Percentiles rank a stretch among this genome's conserved stretches.
Conservation (phyloP, 2,888 invertebrate species). For the Xylocampa areola region DNA sequence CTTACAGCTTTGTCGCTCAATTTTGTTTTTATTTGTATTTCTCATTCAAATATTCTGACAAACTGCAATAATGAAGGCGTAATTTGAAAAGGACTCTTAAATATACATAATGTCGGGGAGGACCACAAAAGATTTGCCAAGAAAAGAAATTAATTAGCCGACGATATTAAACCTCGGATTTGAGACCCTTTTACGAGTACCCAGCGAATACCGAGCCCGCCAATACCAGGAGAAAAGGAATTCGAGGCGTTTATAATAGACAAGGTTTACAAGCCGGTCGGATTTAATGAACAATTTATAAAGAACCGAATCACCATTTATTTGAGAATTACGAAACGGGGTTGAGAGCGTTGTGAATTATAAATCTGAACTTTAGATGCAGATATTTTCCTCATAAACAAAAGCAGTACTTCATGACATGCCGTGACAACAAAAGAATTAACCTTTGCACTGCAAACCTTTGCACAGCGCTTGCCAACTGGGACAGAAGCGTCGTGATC, state of each 20-base stretch:
- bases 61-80: constrained; percentile 22
- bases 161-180: constrained; percentile 59
- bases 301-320: constrained; percentile 35
- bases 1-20: constrained; percentile 6
- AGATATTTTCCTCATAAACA: constrained; percentile 8
- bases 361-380: constrained; percentile 11
- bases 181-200: constrained; percentile 56
- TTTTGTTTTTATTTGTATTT: constrained; percentile 13
- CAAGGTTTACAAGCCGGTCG: constrained; percentile 47
- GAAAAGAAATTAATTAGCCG: constrained; percentile 64
- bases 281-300: constrained; percentile 57
- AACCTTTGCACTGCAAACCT: constrained; percentile 64
- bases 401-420: constrained; percentile 13
- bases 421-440: constrained; percentile 68
- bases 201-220: constrained; percentile 47
- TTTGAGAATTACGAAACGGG: constrained; percentile 11
- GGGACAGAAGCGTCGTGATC: constrained; percentile 75
- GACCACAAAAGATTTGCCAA: constrained; percentile 50
- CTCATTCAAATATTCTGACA: constrained; percentile 3
- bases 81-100: constrained; percentile 35
- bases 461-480: constrained; percentile 70
- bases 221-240: constrained; percentile 52
- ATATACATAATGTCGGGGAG: constrained; percentile 40
- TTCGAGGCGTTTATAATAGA: constrained; percentile 58
- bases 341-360: constrained; percentile 7